Evolutionary conservation across 2,797 vertebrate species (phyloP), one percentile per base, ranked within the genome.

Genomic region (Delichon dasypus): DNA sequence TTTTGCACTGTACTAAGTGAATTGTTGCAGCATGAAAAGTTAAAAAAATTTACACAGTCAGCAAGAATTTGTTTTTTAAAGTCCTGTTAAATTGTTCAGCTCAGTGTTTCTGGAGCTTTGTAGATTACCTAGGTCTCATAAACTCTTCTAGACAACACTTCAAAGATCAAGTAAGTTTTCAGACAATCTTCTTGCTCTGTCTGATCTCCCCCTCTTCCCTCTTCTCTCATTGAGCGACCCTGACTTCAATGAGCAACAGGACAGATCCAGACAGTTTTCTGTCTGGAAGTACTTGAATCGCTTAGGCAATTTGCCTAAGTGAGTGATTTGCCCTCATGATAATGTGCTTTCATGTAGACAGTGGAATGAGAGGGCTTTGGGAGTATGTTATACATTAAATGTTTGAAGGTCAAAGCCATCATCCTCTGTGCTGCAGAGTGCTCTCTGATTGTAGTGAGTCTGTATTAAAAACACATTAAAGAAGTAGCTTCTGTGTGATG

Each of bases 251-350:
- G 45, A 88, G 50, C 0, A 1, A 73, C 68, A 85, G 19, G 90
- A 57, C 68, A 92, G 78, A 87, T 76, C 36, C 80, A 90, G 93
- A 89, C 61, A 67, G 45, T 77, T 91, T 92, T 94, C 88, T 71
- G 65, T 92, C 65, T 90, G n/a, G 47, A 78, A 78, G 20, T 67
- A 27, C 61, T 94, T 81, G 71, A 93, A 93, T 58, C 83, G 81
- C 77, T 95, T 83, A 88, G 60, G 78, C 54, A 91, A 79, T 83
- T 93, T 95, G 60, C 73, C 64, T 74, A 85, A 85, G 85, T 74
- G 75, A 84, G 87, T 85, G 60, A 44, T 92, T 89, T 94, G 84
- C 58, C 40, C 48, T 93, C 26, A 30, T 77, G 92, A n/a, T 65
- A 92, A 95, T 70, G 73, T 57, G 40, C 91, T 95, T 87, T 61